phyloP scores from a whole-genome alignment of 2,113 vertebrate species.

The Odobenus rosmarus region DNA sequence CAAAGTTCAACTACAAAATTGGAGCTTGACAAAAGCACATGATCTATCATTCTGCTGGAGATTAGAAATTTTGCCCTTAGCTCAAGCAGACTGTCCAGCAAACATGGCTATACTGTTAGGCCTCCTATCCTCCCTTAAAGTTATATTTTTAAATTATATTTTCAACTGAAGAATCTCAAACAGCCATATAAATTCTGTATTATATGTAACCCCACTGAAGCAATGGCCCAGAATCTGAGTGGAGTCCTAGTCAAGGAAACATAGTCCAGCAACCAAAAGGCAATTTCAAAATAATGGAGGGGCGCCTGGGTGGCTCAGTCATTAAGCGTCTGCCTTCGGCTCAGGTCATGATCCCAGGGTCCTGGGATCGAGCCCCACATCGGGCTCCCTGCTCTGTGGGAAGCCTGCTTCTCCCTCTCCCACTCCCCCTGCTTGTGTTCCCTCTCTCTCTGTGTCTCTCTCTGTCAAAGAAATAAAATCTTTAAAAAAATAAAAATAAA shows the following conservation, averaged over 20 bases:
- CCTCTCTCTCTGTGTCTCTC: too few species aligned
- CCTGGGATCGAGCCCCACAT: too few species aligned
- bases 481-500: too few species aligned
- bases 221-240: neutral
- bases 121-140: neutral
- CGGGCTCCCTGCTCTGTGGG: too few species aligned
- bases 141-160: neutral
- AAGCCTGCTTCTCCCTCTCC: too few species aligned
- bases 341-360: too few species aligned
- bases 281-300: neutral
- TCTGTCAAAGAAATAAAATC: too few species aligned
- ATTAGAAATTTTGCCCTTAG: neutral
- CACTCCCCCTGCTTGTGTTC: too few species aligned
- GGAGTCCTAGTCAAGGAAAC: neutral
- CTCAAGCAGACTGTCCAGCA: neutral
- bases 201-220: neutral
- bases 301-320: too few species aligned
- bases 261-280: neutral
- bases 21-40: conserved; percentile 9
- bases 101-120: neutral
- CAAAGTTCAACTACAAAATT: conserved; percentile 19
- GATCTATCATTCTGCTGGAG: neutral
- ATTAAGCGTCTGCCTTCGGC: too few species aligned
- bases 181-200: neutral
- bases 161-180: neutral